A percentile compares a stretch with the other conserved stretches of the same genome.
Conservation (phyloP, 2,113 vertebrate genomes). For the Mirounga angustirostris region DNA sequence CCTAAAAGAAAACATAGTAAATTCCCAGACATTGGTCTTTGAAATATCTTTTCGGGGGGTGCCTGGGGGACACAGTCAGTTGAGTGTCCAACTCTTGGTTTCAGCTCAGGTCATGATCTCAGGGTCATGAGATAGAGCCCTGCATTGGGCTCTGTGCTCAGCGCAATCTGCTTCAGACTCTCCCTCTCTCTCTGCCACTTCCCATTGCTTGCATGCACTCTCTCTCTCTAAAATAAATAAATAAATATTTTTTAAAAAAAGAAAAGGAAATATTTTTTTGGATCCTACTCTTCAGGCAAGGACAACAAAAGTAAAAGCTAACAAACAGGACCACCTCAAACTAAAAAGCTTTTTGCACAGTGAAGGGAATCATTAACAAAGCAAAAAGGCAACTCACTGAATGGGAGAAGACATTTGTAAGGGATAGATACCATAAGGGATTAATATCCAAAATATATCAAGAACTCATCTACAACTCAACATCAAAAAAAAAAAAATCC, state of each 20-base stretch:
- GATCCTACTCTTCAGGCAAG: not conserved
- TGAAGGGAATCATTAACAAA: not conserved
- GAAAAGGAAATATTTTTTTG: not conserved
- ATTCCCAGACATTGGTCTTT: not conserved
- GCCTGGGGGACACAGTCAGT: not conserved
- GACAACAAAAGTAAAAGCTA: not conserved
- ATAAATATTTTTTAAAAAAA: not conserved
- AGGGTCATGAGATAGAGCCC: not conserved
- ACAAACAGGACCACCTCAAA: not conserved
- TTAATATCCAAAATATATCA: not conserved
- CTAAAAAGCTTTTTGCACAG: not conserved
- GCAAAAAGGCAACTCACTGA: not conserved
- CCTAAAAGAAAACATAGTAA: not conserved
- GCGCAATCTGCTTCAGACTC: not conserved
- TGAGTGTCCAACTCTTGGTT: not conserved
- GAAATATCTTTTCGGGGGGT: not conserved
- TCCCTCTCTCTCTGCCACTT: not conserved
- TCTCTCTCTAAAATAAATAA: not conserved
- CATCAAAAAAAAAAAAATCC: not conserved
- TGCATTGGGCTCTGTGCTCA: not conserved
- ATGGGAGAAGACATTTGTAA: not conserved
- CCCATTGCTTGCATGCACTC: not conserved
- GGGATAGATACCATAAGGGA: not conserved
- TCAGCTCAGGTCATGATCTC: not conserved
- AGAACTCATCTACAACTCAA: not conserved